These are phyloP conservation scores for Euclidia mi DNA, from an alignment of 2,888 invertebrate species.

Conservation along the genomic window DNA sequence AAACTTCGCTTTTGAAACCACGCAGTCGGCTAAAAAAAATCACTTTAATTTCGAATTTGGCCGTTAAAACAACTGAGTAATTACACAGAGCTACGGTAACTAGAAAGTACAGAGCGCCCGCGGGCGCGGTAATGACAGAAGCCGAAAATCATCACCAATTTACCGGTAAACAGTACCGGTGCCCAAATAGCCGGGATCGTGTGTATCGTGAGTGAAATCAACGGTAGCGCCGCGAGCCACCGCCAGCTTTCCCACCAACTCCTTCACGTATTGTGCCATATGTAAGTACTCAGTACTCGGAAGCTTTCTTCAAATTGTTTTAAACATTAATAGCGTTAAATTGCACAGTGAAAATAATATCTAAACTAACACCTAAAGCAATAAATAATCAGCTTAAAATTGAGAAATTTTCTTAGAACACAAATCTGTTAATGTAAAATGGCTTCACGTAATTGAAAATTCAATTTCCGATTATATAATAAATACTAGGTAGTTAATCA, in stretches of 20 bases:
- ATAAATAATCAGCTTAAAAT: neutral
- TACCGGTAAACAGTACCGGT: slow-evolving; percentile 78
- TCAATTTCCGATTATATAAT: too few species aligned
- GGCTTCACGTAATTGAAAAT: too few species aligned
- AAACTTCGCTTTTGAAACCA: too few species aligned
- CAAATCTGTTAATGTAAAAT: too few species aligned
- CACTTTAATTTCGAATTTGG: slow-evolving; percentile 12
- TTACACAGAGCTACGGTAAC: slow-evolving; percentile 67
- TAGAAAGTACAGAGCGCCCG: slow-evolving; percentile 72
- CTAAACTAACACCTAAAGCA: neutral
- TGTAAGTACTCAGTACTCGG: slow-evolving; percentile 31
- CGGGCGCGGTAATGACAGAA: slow-evolving; percentile 81
- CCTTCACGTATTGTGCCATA: slow-evolving; percentile 45
- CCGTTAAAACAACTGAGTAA: slow-evolving; percentile 29
- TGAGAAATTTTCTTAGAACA: too few species aligned
- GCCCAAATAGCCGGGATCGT: slow-evolving; percentile 79
- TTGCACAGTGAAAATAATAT: neutral
- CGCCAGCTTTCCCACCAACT: slow-evolving; percentile 81
- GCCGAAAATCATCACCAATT: slow-evolving; percentile 86
- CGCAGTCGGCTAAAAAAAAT: too few species aligned
- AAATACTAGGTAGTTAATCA: too few species aligned
- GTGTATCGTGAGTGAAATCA: slow-evolving; percentile 84
- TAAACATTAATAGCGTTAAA: slow-evolving; percentile 1
- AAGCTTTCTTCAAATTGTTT: slow-evolving; percentile 19
- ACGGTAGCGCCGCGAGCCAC: slow-evolving; percentile 86